These are phyloP conservation scores for Hyperoplus immaculatus DNA, from an alignment of 2,797 vertebrate genomes.

Conservation along the genomic window DNA sequence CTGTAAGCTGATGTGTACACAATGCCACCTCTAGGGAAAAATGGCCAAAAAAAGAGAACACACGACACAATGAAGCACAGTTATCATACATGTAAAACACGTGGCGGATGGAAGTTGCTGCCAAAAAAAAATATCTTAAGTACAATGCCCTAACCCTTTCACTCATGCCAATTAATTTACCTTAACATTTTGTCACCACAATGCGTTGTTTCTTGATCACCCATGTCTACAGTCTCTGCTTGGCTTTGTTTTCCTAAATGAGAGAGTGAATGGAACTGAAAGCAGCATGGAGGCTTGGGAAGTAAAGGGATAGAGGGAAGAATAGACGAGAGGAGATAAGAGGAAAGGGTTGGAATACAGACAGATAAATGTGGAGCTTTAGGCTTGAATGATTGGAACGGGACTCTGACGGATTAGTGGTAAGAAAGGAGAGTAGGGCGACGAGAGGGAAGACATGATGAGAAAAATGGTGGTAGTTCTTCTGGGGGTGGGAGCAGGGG, in stretches of 20 bases:
- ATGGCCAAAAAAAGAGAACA: background rate
- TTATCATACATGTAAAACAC: background rate
- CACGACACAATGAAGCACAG: background rate
- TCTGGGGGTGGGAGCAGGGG: too few relatives aligned
- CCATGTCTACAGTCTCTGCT: constrained; percentile 6
- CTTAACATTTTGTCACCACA: constrained; percentile 9
- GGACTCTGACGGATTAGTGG: constrained; percentile 57
- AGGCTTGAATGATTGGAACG: constrained; percentile 55
- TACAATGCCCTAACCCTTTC: background rate
- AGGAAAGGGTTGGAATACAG: constrained; percentile 20
- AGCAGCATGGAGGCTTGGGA: constrained; percentile 42
- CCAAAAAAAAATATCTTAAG: constrained; percentile 5
- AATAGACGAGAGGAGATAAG: constrained; percentile 19
- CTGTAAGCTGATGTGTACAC: background rate
- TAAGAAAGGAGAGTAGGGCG: constrained; percentile 37
- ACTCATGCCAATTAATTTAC: constrained; percentile 8
- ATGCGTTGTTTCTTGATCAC: constrained; percentile 26
- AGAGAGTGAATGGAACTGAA: constrained; percentile 34
- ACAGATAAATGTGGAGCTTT: constrained; percentile 46
- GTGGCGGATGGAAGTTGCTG: background rate
- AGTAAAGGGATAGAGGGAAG: constrained; percentile 13
- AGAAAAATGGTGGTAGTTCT: background rate
- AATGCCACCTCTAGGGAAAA: background rate
- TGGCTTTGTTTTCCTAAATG: constrained; percentile 57
- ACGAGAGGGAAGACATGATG: constrained; percentile 31